Evolutionary conservation across 2,888 invertebrate species (phyloP).

Genomic region (Xylota segnis): DNA sequence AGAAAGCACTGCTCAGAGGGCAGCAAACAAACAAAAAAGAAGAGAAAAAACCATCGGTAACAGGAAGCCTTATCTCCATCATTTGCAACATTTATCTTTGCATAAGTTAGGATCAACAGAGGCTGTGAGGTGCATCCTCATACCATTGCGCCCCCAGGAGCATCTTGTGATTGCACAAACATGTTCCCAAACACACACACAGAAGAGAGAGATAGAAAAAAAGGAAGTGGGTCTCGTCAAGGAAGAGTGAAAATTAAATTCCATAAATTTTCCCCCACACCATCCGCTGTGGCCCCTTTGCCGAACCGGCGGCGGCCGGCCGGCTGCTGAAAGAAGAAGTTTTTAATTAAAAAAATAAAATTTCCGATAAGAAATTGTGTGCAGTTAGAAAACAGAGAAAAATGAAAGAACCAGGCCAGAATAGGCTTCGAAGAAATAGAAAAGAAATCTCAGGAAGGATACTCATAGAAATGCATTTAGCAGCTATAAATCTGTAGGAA

Average conservation of each 20-base stretch:
- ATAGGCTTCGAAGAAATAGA: constrained; percentile 63
- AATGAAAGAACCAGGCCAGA: constrained; percentile 25
- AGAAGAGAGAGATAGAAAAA: neutral
- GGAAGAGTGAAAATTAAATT: constrained; percentile 73
- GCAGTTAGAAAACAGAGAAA: constrained; percentile 41
- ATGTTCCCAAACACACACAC: neutral
- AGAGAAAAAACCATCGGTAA: constrained; percentile 31
- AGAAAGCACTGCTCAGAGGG: constrained; percentile 18
- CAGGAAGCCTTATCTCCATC: constrained; percentile 74
- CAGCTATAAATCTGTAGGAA: constrained; percentile 67
- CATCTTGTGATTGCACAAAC: constrained; percentile 65
- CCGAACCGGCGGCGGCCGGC: neutral
- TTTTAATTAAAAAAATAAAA: constrained; percentile 76
- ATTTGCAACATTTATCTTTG: constrained; percentile 77
- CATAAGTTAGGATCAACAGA: constrained; percentile 76
- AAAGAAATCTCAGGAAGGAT: constrained; percentile 55
- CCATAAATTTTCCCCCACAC: constrained; percentile 60
- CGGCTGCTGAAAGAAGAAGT: constrained; percentile 70
- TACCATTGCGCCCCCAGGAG: constrained; percentile 41
- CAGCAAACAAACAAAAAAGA: neutral
- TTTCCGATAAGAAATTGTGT: constrained; percentile 72
- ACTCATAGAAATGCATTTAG: constrained; percentile 69
- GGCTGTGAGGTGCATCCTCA: constrained; percentile 67
- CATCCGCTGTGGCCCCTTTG: no score
- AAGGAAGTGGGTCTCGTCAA: constrained; percentile 23